phyloP scores from a whole-genome alignment of 2,888 invertebrate species.

The Melinopterus prodromus region DNA sequence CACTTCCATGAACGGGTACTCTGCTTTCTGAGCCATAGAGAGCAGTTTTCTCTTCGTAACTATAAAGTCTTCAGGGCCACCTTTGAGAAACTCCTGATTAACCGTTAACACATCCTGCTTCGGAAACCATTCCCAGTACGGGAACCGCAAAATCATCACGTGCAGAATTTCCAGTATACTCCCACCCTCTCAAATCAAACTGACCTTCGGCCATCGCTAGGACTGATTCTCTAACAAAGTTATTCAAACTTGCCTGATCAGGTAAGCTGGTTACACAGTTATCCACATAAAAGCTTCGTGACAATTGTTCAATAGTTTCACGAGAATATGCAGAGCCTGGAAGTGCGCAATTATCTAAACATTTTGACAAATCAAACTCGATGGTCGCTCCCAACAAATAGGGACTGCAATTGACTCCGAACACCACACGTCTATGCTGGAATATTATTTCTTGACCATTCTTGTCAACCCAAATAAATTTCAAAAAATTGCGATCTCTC shows the following conservation, averaged over 20 bases:
- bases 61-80: background rate
- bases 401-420: slow-evolving; percentile 42
- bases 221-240: slow-evolving; percentile 27
- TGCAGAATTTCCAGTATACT: slow-evolving; percentile 21
- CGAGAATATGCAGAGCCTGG: background rate
- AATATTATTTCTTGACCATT: slow-evolving; percentile 26
- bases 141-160: background rate
- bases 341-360: background rate
- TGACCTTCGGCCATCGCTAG: slow-evolving; percentile 18
- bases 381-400: slow-evolving; percentile 46
- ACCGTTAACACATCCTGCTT: slow-evolving; percentile 21
- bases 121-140: slow-evolving; percentile 23
- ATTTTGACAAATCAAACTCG: slow-evolving; percentile 41
- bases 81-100: background rate
- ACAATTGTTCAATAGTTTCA: slow-evolving; percentile 21
- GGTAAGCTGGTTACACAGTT: slow-evolving; percentile 38
- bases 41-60: slow-evolving; percentile 9
- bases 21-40: slow-evolving; percentile 20
- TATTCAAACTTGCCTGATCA: slow-evolving; percentile 4
- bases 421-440: slow-evolving; percentile 45
- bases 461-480: slow-evolving; percentile 45
- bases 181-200: slow-evolving; percentile 18
- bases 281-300: slow-evolving; percentile 42
- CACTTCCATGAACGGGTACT: background rate
- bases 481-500: slow-evolving; percentile 44